Base-by-base conservation (phyloP, 2,888 invertebrate species). In the Noctua janthe region DNA sequence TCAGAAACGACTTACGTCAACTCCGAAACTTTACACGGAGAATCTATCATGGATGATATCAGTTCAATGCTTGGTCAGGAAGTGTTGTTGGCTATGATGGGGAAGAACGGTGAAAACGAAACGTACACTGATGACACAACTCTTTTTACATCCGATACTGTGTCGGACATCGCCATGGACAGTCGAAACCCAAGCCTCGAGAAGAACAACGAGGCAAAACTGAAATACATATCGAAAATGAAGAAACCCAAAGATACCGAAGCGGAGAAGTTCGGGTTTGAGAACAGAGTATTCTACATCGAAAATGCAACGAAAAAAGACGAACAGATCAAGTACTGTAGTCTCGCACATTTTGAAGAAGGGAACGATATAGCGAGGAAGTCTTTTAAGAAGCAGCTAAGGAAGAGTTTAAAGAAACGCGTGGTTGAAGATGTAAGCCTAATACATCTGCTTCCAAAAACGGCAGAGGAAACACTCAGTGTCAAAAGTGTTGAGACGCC, bases 331-430 rank as follows among this genome's bases (percentile, higher is more conserved):
- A 98, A 98, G 87, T 98, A 98, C 91, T 98, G 98, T 93, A 98
- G 98, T 91, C 95, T 99, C 90, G 98, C 98, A 1, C 98, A 98
- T 88, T 98, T 98, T 91, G 98, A 98, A 82, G 98, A 98, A 95
- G 98, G 98, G 39, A 98, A 97, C 93, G 98, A 99, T 93, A 98
- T 99, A 83, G 98, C 98, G 0, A 97, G 98, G 71, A 97, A 98
- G 92, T 98, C 98, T 5, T 98, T 98, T 92, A 98, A 98, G 90
- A 97, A 97, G 83, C 95, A 95, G 23, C 81, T 96, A 10, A 93
- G 93, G 67, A 97, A 95, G 79, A 97, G 97, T 86, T 90, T 96
- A 6, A 97, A 97, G 86, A 97, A 97, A 74, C 93, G 94, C 35
- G 90, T 92, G 1, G 85, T 87, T 1, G 96, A 97, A 43, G 95